Evolutionary conservation across 2,797 vertebrate species (phyloP), one percentile per base, ranked within the genome.

Genomic region (Masticophis lateralis): DNA sequence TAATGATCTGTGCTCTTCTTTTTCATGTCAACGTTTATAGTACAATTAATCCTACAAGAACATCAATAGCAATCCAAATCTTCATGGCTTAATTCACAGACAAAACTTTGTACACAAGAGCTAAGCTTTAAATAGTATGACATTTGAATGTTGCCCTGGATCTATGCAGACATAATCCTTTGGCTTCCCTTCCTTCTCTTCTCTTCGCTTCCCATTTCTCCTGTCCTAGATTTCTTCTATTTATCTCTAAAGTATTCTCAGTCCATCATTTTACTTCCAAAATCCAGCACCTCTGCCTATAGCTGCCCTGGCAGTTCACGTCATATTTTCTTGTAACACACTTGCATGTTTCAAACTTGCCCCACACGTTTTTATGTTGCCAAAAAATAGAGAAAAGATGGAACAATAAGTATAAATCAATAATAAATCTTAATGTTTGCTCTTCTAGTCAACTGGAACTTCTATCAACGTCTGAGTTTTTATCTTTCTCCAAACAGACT

Each of bases 1-100:
- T 92, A 93, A 95, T 66, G 89, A 91, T 86, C 83, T 95, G 95
- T 96, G 74, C 87, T 95, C 95, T 95, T 94, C 94, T 96, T 92
- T 96, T 95, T 89, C 94, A 90, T 91, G 93, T 90, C 95, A 92
- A 93, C 86, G 83, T 94, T 93, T 94, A 95, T 95, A 91, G 13
- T 8, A 74, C 28, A 94, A 96, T 94, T 96, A 92, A 96, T 95
- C 95, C 94, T 87, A 60, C 95, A 95, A 96, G 93, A 93, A 66
- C 90, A 56, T 93, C 1, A 1, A 61, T 94, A 89, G 83, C 87
- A 32, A 66, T 1, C 0, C 57, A 90, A 90, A n/a, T 95, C 87
- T 55, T 74, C 86, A 69, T 0, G 1, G 22, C 94, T 92, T 59
- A n/a, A 61, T 91, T 89, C 56, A 88, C 74, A 0, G 0, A 1